Base-by-base conservation (phyloP, 2,888 invertebrate species). In the Tetragnatha montana region DNA sequence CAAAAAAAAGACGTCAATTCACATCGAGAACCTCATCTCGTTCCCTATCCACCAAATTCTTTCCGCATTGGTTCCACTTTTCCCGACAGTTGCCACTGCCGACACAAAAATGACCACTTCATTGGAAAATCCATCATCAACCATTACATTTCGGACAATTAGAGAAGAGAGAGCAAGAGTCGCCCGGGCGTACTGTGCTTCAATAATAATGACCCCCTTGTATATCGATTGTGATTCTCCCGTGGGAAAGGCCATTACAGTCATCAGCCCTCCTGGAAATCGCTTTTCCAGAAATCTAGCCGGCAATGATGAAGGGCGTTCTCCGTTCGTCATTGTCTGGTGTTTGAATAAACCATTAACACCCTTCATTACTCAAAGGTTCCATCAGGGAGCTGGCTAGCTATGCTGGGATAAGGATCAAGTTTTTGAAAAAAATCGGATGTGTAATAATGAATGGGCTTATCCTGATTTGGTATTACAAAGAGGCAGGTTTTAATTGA, bases 161-260 rank as follows among this genome's bases (percentile, higher is more conserved):
- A 60, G 8, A 60, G 60, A 60, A 60, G 8, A 17, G 8, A 17
- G 17, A 10, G 12, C 17, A 60, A 60, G 60, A 7, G 60, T 60
- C 60, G 0, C 17, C 17, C 60, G 60, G 14, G 6, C 4, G 60
- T 17, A 60, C 60, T 17, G 60, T 6, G 60, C 10, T 60, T 10
- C 35, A 35, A 60, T 60, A 60, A 60, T 60, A 10, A 17, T n/a
- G n/a, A n/a, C n/a, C n/a, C n/a, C 17, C 60, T 1, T 0, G 60
- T 60, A 10, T 60, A 60, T 60, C 17, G 60, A 35, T 35, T 35
- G 35, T 35, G 35, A 60, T 60, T 60, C 12, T 60, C 60, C 78
- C 51, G 68, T 78, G 78, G 60, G 78, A 78, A 78, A 12, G n/a
- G 1, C n/a, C 47, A 75, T 50, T 75, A 19, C 49, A n/a, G 49